Percentiles rank a stretch among this genome's conserved stretches.
phyloP scores from a whole-genome alignment of 1,140 invertebrate species.

The Camponotus floridanus region DNA sequence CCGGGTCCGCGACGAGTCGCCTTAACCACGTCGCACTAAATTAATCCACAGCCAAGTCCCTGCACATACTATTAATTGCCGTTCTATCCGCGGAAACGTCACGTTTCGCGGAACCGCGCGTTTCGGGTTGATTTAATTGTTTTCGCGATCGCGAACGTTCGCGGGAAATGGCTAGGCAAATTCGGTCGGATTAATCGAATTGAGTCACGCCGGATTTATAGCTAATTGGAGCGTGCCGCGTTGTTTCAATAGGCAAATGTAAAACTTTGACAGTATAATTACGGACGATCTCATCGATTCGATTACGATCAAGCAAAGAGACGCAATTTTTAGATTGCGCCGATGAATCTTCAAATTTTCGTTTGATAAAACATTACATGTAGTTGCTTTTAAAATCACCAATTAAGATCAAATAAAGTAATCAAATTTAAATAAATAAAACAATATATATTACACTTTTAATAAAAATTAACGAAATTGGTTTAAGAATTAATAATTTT shows the following conservation, averaged over 20 bases:
- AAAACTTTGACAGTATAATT: constrained; percentile 59
- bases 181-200: constrained; percentile 60
- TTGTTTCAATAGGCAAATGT: constrained; percentile 48
- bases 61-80: background rate
- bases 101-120: constrained; percentile 29
- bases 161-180: constrained; percentile 42
- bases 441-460: background rate
- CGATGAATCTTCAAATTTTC: background rate
- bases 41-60: background rate
- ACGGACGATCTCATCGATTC: background rate
- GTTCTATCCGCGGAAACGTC: background rate
- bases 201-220: constrained; percentile 52
- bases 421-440: constrained; percentile 11
- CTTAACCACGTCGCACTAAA: background rate
- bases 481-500: no score
- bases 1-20: background rate
- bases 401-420: background rate
- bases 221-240: constrained; percentile 52
- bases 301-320: constrained; percentile 17
- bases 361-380: background rate
- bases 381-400: background rate
- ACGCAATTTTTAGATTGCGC: constrained; percentile 12
- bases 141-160: constrained; percentile 50
- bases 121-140: constrained; percentile 50
- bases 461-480: background rate